Base-by-base conservation (phyloP, 2,888 invertebrate species). In the Eulithis testata region DNA sequence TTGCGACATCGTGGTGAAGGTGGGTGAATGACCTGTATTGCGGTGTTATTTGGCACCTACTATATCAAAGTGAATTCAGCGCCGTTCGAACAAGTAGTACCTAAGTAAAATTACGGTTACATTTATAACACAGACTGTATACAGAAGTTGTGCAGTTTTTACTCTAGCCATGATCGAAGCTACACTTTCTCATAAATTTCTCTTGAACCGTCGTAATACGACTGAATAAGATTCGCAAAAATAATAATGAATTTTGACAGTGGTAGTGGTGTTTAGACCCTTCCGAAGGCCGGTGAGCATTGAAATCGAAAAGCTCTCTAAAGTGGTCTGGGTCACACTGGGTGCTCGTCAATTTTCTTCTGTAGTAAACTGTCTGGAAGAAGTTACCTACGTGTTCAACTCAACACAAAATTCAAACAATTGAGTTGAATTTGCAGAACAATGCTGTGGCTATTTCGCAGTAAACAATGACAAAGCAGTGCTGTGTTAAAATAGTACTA, bases 361-460 rank as follows among this genome's bases (percentile, higher is more conserved):
- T 58, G 57, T 58, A 21, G 51, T 44, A 11, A 27, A 8, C 51
- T 12, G 11, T 40, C 49, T 61, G 60, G 60, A 54, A 54, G 37
- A 60, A 37, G 54, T 54, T 53, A 53, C 40, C 8, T 51, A 31
- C 21, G n/a, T 59, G 51, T 43, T 37, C 14, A n/a, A 50, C 43
- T 43, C 51, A 43, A 43, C 11, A 56, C 56, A 45, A 12, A 5
- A 7, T n/a, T 9, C n/a, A 12, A 37, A 37, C 12, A 52, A 52
- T 52, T 8, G 8, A n/a, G 21, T 21, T 49, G 49, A 49, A 36
- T n/a, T 51, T n/a, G n/a, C 7, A 11, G n/a, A 51, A 21, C n/a
- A 51, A 31, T 31, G n/a, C 4, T 51, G 14, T 47, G 11, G 11
- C 3, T 49, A 21, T 49, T 49, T 49, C 11, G 9, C 21, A 49